These are phyloP conservation scores for Rhopalosiphum padi DNA, from an alignment of 1,140 invertebrate genomes.

Conservation along the genomic window DNA sequence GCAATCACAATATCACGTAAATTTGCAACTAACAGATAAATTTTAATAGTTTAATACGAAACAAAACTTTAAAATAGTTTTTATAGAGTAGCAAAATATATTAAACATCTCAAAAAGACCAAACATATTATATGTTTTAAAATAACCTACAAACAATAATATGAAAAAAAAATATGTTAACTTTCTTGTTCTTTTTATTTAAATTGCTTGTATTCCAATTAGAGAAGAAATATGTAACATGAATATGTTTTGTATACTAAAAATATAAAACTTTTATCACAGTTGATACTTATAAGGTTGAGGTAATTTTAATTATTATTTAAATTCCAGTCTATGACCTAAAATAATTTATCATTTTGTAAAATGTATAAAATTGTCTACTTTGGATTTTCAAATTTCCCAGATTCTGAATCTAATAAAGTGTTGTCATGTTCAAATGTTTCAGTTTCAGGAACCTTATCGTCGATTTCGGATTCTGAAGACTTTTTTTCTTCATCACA, in stretches of 20 bases:
- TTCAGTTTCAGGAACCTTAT: conserved; percentile 48
- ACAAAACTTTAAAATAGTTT: background rate
- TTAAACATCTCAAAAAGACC: background rate
- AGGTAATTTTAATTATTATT: background rate
- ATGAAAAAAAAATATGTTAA: background rate
- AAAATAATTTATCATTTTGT: background rate
- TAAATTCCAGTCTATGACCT: background rate
- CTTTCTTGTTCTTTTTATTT: background rate
- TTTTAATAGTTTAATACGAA: no score
- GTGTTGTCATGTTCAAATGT: conserved; percentile 20
- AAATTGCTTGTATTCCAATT: background rate
- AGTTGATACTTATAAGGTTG: background rate
- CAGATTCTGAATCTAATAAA: background rate
- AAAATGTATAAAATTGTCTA: conserved; percentile 18
- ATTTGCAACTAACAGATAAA: no score
- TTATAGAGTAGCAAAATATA: background rate
- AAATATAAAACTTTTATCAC: background rate
- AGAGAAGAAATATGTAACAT: background rate
- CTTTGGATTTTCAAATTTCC: conserved; percentile 48
- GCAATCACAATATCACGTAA: no score
- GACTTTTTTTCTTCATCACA: conserved; percentile 61
- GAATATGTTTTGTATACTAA: background rate
- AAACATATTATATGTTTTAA: background rate
- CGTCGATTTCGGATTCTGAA: conserved; percentile 60
- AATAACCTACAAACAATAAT: background rate